Conservation (phyloP, 1,140 invertebrate genomes). For the Drosophila chauvacae region DNA sequence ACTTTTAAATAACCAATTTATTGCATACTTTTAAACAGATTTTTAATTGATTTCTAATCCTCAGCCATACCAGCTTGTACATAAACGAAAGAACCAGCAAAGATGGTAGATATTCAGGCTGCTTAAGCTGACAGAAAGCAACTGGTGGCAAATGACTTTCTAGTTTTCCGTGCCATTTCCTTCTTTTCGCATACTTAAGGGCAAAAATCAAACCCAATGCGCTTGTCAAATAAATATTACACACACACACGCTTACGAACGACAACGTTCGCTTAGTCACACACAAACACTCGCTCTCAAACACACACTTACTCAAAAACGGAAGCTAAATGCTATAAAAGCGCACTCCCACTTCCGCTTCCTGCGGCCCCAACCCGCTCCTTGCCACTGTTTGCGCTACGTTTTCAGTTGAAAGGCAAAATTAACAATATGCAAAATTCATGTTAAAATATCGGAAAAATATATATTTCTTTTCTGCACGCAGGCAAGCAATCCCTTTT, state of each 20-base stretch:
- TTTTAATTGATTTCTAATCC: neutral
- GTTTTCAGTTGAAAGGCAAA: constrained; percentile 75
- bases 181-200: constrained; percentile 40
- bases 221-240: constrained; percentile 56
- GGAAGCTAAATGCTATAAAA: constrained; percentile 76
- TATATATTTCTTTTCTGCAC: constrained; percentile 77
- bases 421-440: constrained; percentile 83
- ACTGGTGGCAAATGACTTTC: constrained; percentile 55
- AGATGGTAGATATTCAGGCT: neutral
- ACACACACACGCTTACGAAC: neutral
- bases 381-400: constrained; percentile 25
- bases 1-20: neutral
- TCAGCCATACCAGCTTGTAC: neutral
- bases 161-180: constrained; percentile 38
- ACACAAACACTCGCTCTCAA: constrained; percentile 4
- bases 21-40: too few relatives aligned
- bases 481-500: constrained; percentile 73
- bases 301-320: constrained; percentile 14
- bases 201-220: constrained; percentile 55
- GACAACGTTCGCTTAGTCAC: constrained; percentile 20
- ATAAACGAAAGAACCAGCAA: neutral
- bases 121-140: neutral
- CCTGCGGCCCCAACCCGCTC: neutral
- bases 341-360: constrained; percentile 40
- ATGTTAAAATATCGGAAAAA: constrained; percentile 83